Conservation (phyloP, 2,113 vertebrate species). For the Greenwoodochromis staneri region DNA sequence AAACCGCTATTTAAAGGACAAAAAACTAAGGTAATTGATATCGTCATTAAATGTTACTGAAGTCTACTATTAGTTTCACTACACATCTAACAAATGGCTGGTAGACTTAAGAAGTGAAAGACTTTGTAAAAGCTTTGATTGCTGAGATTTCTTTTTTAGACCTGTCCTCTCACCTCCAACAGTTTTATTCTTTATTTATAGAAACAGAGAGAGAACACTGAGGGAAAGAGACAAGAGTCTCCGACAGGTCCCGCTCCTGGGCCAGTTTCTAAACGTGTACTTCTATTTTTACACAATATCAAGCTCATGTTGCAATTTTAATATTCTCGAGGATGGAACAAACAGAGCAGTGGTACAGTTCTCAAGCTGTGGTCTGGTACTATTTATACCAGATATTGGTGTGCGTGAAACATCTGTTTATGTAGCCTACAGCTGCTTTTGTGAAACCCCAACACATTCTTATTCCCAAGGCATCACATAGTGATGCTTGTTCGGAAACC, state of each 20-base stretch:
- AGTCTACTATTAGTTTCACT: background rate
- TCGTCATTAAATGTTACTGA: background rate
- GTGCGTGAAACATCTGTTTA: background rate
- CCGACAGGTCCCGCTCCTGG: constrained; percentile 18
- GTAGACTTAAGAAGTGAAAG: background rate
- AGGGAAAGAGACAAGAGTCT: background rate
- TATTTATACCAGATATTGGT: constrained; percentile 8
- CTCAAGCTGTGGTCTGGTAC: background rate
- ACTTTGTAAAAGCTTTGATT: constrained; percentile 2
- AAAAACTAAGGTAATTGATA: background rate
- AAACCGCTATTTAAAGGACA: constrained; percentile 10
- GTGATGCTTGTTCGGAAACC: background rate
- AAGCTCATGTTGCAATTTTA: constrained; percentile 19
- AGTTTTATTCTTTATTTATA: constrained; percentile 44
- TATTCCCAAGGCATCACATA: background rate
- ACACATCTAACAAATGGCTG: background rate
- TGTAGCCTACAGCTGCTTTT: background rate
- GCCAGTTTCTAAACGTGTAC: constrained; percentile 13
- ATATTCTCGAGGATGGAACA: background rate
- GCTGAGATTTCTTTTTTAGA: background rate
- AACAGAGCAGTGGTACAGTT: background rate
- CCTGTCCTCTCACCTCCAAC: background rate
- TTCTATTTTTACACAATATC: constrained; percentile 38
- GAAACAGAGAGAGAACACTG: background rate
- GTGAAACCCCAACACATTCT: background rate